Percentiles rank a stretch among this genome's conserved stretches.
Evolutionary conservation across 2,113 vertebrate species (phyloP).

Genomic region (Python bivittatus): DNA sequence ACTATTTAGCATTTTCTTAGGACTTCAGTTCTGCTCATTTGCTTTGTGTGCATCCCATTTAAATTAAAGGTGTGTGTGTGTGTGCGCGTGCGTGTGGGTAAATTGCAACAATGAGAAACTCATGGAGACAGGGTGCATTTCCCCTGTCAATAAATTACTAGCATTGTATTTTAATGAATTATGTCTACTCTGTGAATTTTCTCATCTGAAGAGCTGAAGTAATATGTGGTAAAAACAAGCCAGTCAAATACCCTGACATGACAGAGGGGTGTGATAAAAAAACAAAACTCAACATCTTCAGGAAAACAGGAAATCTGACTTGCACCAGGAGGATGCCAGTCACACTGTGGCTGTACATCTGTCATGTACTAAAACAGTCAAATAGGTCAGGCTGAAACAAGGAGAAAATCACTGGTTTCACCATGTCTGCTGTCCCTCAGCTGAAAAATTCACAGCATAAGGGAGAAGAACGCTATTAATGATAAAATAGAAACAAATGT

Average conservation of each 20-base stretch:
- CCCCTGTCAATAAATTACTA: background rate
- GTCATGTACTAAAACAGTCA: slow-evolving; percentile 2
- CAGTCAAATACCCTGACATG: background rate
- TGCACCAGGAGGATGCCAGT: background rate
- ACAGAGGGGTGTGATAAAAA: background rate
- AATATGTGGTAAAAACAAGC: background rate
- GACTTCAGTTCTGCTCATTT: background rate
- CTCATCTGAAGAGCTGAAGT: background rate
- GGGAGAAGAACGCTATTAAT: background rate
- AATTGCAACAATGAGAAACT: background rate
- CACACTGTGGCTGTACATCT: background rate
- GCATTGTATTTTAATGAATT: background rate
- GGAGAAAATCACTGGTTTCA: background rate
- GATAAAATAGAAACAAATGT: background rate
- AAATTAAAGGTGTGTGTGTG: no score
- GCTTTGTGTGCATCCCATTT: background rate
- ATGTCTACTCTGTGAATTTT: background rate
- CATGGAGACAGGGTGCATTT: background rate
- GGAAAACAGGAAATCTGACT: background rate
- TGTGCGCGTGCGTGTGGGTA: no score
- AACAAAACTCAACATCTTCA: background rate
- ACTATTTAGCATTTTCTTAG: background rate
- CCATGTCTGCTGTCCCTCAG: background rate
- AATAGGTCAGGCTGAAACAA: background rate
- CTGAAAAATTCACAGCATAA: background rate